A percentile compares a stretch with the other conserved stretches of the same genome.
phyloP scores from a whole-genome alignment of 2,113 vertebrate genomes.

The Varanus salvator region DNA sequence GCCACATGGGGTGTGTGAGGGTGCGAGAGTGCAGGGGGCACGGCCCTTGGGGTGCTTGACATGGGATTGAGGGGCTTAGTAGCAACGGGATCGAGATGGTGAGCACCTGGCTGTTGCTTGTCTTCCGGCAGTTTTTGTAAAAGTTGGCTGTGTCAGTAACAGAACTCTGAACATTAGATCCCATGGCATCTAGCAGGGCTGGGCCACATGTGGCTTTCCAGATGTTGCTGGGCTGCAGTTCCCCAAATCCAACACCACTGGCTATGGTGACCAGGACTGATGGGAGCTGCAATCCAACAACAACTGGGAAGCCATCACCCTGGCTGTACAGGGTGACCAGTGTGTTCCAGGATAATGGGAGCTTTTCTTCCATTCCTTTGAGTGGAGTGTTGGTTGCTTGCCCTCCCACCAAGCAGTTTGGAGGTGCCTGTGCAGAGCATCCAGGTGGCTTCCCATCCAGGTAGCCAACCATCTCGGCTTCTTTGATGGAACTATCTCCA shows the following conservation, averaged over 20 bases:
- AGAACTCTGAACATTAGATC: not conserved
- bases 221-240: too few relatives aligned
- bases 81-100: not conserved
- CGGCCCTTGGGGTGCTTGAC: not conserved
- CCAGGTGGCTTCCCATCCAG: not conserved
- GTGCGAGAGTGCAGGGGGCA: not conserved
- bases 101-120: not conserved
- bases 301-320: too few relatives aligned
- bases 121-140: not conserved
- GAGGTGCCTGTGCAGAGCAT: not conserved
- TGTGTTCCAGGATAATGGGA: not conserved
- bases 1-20: not conserved
- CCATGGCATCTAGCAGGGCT: not conserved
- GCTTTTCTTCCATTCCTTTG: not conserved
- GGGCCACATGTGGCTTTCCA: too few relatives aligned
- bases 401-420: not conserved
- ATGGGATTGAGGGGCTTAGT: not conserved
- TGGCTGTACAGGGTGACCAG: not conserved
- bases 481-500: too few relatives aligned
- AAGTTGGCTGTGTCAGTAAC: not conserved
- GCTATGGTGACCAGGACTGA: too few relatives aligned
- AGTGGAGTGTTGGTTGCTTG: not conserved
- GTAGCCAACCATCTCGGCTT: not conserved
- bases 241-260: too few relatives aligned
- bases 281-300: too few relatives aligned